Percentiles rank a stretch among this genome's conserved stretches.
These are phyloP conservation scores for Cnemophilus loriae DNA, from an alignment of 2,113 vertebrate genomes.

Conservation along the genomic window DNA sequence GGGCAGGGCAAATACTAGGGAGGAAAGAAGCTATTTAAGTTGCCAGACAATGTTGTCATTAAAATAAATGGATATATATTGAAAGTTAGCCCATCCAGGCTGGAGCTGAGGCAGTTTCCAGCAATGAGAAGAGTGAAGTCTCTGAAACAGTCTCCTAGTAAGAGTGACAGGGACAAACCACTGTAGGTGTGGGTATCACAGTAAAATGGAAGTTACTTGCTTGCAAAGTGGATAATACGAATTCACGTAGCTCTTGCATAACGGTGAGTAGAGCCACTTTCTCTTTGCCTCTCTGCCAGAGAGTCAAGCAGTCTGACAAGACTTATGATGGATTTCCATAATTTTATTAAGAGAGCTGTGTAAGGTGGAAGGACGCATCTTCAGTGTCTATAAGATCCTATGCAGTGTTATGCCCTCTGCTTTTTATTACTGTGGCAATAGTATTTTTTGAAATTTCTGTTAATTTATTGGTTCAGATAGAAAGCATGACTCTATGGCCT, in stretches of 20 bases:
- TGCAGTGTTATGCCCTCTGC: neutral
- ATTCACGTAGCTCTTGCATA: neutral
- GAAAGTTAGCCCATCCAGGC: neutral
- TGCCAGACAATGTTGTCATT: conserved; percentile 56
- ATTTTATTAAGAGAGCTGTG: neutral
- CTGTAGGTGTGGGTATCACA: neutral
- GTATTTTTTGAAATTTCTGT: neutral
- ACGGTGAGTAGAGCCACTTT: conserved; percentile 20
- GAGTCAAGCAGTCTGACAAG: neutral
- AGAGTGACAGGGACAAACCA: neutral
- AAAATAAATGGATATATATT: conserved; percentile 61
- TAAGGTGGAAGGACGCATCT: neutral
- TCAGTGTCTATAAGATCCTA: neutral
- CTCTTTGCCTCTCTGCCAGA: neutral
- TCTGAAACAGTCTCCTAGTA: neutral
- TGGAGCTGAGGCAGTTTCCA: neutral
- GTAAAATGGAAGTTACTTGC: neutral
- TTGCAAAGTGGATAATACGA: neutral
- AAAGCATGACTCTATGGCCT: neutral
- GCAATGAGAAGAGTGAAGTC: neutral
- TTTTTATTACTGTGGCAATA: neutral
- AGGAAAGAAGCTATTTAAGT: conserved; percentile 57
- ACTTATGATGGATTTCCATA: neutral
- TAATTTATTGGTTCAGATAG: neutral
- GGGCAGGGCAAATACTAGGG: conserved; percentile 48